Base-by-base conservation (phyloP, 2,888 invertebrate species). In the Noctua comes region DNA sequence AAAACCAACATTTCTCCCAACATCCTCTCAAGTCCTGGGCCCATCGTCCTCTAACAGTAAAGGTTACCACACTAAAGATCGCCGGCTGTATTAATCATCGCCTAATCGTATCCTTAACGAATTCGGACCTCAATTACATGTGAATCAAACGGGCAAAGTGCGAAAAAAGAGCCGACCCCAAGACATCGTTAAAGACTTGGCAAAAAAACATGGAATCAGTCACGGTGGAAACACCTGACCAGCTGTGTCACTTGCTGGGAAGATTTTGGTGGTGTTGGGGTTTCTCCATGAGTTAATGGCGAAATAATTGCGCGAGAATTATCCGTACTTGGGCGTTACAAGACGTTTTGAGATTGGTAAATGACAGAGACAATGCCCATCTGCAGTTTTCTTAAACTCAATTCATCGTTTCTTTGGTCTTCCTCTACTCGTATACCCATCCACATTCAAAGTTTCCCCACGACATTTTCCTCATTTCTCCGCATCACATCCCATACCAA, bases 81-180 rank as follows among this genome's bases (percentile, higher is more conserved):
- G 90, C 89, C 91, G 89, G 85, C 88, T 90, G 90, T 94, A 96
- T 96, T 95, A 96, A 96, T 96, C 96, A 96, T 91, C 88, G 83
- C 90, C 92, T 95, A 96, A 96, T 96, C 95, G 96, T 94, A 95
- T 95, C 95, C 95, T 96, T 96, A 95, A 94, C 95, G 95, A 96
- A 96, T 95, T 87, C 86, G 92, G 84, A 93, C 95, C 96, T 94
- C 96, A 96, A 96, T 96, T 96, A 96, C 93, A 92, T 92, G 88
- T 93, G 93, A 93, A 95, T 95, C 93, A 95, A 96, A 94, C 92
- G 93, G 90, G 89, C 87, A 92, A 93, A 93, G 91, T 93, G 92
- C 92, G 92, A 94, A 95, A 96, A 95, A 95, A 95, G 90, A 88
- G 86, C 89, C 88, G 84, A 90, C 89, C 91, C 90, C 92, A 94